Conservation (phyloP, 2,113 vertebrate genomes). For the Dermatemys mawii region DNA sequence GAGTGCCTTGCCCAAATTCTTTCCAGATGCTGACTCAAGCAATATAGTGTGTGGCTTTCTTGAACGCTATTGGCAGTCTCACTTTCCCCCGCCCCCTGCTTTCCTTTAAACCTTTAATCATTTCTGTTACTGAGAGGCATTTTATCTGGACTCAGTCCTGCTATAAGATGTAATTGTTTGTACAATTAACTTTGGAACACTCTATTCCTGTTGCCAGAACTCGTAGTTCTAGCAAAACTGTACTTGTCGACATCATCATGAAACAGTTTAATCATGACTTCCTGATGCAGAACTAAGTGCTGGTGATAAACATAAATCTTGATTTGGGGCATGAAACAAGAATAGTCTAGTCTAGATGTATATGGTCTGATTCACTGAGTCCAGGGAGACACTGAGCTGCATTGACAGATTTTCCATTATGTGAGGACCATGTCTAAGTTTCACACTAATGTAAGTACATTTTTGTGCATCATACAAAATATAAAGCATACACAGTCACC, state of each 20-base stretch:
- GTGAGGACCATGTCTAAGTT: background rate
- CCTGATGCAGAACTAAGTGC: background rate
- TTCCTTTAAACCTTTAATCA: background rate
- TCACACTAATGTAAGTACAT: background rate
- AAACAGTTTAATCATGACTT: background rate
- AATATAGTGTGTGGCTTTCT: background rate
- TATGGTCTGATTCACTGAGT: background rate
- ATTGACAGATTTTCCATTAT: background rate
- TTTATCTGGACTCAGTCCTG: slow-evolving; percentile 28
- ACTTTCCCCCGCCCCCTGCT: background rate
- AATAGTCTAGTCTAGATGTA: fast-evolving
- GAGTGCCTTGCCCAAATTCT: background rate
- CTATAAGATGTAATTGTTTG: background rate
- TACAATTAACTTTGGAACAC: background rate
- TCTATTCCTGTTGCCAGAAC: slow-evolving; percentile 36
- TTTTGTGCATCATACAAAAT: background rate
- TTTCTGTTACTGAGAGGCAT: background rate
- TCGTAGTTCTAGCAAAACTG: background rate
- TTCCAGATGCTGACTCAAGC: background rate
- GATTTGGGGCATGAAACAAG: fast-evolving
- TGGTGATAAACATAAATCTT: background rate
- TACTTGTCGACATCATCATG: background rate
- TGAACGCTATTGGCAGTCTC: background rate
- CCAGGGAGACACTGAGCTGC: background rate
- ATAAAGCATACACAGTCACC: background rate